A percentile compares a stretch with the other conserved stretches of the same genome.
phyloP scores from a whole-genome alignment of 2,797 vertebrate species.

The Anguilla megastoma region DNA sequence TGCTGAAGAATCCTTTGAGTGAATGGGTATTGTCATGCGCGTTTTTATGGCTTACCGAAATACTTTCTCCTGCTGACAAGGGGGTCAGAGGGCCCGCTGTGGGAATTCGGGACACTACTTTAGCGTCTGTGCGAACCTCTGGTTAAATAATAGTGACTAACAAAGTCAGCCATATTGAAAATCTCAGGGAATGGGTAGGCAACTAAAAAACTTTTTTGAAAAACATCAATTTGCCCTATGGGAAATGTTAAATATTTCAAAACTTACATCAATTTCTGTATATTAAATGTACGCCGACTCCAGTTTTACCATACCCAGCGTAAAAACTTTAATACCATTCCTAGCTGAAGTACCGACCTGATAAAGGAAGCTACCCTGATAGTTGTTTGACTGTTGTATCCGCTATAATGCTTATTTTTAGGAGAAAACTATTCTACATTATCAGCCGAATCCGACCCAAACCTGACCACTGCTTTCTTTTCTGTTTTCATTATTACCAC shows the following conservation, averaged over 20 bases:
- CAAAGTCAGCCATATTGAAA: conserved; percentile 3
- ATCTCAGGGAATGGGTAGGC: not conserved
- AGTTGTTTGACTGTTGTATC: not conserved
- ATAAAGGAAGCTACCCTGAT: not conserved
- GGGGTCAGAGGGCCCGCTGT: conserved; percentile 56
- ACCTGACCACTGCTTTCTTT: not conserved
- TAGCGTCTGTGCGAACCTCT: conserved; percentile 27
- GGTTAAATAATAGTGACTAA: conserved; percentile 11
- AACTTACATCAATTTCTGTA: not conserved
- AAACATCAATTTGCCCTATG: not conserved
- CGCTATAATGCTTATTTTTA: not conserved
- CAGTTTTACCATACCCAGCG: not conserved
- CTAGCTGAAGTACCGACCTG: not conserved
- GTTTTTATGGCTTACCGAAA: conserved; percentile 61
- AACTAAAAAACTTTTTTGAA: not conserved
- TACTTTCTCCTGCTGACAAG: conserved; percentile 67
- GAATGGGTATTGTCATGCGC: conserved; percentile 70
- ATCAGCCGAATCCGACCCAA: not conserved
- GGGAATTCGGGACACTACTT: conserved; percentile 58
- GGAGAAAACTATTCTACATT: not conserved
- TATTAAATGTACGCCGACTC: not conserved
- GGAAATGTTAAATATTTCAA: not conserved
- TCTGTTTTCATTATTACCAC: not conserved
- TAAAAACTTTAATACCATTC: not conserved
- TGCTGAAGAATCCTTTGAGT: conserved; percentile 67